phyloP scores from a whole-genome alignment of 1,140 invertebrate genomes.

The Matsumurasca onukii region DNA sequence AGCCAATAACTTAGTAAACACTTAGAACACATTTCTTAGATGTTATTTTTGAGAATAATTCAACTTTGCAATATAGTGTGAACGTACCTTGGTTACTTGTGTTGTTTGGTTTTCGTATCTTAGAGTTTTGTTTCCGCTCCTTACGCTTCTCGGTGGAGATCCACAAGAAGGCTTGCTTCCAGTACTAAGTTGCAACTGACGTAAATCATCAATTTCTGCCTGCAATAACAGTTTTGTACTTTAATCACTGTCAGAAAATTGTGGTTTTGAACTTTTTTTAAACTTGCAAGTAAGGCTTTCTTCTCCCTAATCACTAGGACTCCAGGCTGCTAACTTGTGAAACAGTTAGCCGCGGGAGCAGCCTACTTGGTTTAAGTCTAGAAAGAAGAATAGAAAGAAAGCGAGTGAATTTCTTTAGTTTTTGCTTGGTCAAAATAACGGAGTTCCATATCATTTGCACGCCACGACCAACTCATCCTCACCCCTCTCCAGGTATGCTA shows the following conservation, averaged over 20 bases:
- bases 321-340: neutral
- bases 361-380: too few relatives aligned
- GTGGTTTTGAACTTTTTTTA: neutral
- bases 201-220: neutral
- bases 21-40: neutral
- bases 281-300: neutral
- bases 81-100: neutral
- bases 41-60: neutral
- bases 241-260: neutral
- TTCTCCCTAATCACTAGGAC: neutral
- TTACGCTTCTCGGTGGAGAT: neutral
- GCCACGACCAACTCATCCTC: too few relatives aligned
- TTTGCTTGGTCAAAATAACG: too few relatives aligned
- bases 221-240: neutral
- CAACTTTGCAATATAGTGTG: neutral
- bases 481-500: too few relatives aligned
- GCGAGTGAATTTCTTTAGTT: too few relatives aligned
- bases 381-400: too few relatives aligned
- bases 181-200: neutral
- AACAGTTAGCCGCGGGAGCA: too few relatives aligned
- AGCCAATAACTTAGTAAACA: neutral
- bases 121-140: neutral
- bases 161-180: neutral
- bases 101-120: neutral
- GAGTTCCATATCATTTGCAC: too few relatives aligned